A percentile compares a stretch with the other conserved stretches of the same genome.
These are phyloP conservation scores for Gasteruption jaculator DNA, from an alignment of 2,888 invertebrate genomes.

Conservation along the genomic window DNA sequence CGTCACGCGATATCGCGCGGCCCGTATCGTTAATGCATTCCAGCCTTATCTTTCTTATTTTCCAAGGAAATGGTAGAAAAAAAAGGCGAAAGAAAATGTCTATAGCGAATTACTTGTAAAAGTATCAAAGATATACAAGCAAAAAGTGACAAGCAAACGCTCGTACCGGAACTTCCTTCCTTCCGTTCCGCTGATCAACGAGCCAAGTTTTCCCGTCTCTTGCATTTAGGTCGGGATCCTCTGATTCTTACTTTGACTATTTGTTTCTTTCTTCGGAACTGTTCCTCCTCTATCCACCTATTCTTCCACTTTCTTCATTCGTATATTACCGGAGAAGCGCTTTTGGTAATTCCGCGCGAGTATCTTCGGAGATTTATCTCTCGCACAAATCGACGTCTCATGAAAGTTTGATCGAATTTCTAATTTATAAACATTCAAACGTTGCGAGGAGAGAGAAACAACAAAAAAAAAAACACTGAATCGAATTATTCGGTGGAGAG, in stretches of 20 bases:
- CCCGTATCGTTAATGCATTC: no score
- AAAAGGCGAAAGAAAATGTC: no score
- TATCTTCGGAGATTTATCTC: slow-evolving; percentile 31
- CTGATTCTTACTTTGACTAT: slow-evolving; percentile 22
- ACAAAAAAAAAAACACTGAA: no score
- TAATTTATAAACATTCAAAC: no score
- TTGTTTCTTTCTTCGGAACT: slow-evolving; percentile 4
- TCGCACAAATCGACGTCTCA: slow-evolving; percentile 37
- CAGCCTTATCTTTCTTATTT: no score
- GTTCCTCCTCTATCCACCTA: neutral
- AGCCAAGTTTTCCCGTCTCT: slow-evolving; percentile 47
- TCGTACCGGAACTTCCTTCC: slow-evolving; percentile 47
- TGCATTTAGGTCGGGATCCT: slow-evolving; percentile 47
- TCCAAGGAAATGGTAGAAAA: no score
- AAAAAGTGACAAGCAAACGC: slow-evolving; percentile 35
- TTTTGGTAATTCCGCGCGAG: slow-evolving; percentile 30
- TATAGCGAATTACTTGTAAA: no score
- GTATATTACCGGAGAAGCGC: slow-evolving; percentile 19
- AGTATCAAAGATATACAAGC: slow-evolving; percentile 39
- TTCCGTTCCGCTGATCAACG: slow-evolving; percentile 50
- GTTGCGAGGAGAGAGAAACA: neutral
- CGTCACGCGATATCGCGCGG: no score
- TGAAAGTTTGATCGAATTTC: slow-evolving; percentile 47
- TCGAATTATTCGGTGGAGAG: no score
- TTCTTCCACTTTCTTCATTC: slow-evolving; percentile 9